Conservation (phyloP, 2,888 invertebrate species). For the Thera obeliscata region DNA sequence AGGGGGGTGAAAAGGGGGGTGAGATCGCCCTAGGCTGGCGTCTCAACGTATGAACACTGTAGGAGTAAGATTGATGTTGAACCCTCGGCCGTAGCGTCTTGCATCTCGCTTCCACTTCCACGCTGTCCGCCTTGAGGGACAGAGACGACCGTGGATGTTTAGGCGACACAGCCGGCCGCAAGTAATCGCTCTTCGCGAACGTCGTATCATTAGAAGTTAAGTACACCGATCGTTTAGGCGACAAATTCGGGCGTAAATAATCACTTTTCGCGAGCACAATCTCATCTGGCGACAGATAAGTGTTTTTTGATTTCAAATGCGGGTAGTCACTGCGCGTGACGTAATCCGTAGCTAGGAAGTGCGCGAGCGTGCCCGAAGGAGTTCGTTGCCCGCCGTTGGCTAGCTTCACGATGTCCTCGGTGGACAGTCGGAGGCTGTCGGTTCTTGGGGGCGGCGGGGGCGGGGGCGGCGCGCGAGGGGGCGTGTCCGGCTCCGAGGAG, state of each 20-base stretch:
- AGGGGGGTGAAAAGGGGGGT: conserved; percentile 56
- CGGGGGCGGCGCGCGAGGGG: conserved; percentile 31
- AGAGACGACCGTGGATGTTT: conserved; percentile 64
- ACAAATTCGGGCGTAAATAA: conserved; percentile 31
- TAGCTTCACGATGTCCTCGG: conserved; percentile 75
- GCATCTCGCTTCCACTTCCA: conserved; percentile 47
- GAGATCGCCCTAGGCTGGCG: conserved; percentile 52
- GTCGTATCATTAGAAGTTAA: conserved; percentile 15
- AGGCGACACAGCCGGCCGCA: conserved; percentile 53
- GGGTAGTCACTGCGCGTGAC: conserved; percentile 68
- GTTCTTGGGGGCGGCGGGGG: conserved; percentile 67
- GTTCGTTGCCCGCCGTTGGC: conserved; percentile 76
- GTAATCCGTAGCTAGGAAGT: conserved; percentile 69
- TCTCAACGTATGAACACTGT: conserved; percentile 61
- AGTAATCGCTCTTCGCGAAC: conserved; percentile 31
- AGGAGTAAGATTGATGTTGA: conserved; percentile 54
- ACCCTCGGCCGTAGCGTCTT: conserved; percentile 45
- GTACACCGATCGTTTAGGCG: conserved; percentile 27
- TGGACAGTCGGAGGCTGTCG: conserved; percentile 72
- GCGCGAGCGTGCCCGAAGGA: conserved; percentile 69
- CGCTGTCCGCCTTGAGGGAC: conserved; percentile 62
- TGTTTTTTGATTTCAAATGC: conserved; percentile 43
- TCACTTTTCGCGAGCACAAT: conserved; percentile 36
- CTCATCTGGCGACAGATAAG: conserved; percentile 37
- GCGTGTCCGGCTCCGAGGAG: conserved; percentile 43